Conservation (phyloP, 1,140 invertebrate genomes). For the Dinothrombium tinctorium region DNA sequence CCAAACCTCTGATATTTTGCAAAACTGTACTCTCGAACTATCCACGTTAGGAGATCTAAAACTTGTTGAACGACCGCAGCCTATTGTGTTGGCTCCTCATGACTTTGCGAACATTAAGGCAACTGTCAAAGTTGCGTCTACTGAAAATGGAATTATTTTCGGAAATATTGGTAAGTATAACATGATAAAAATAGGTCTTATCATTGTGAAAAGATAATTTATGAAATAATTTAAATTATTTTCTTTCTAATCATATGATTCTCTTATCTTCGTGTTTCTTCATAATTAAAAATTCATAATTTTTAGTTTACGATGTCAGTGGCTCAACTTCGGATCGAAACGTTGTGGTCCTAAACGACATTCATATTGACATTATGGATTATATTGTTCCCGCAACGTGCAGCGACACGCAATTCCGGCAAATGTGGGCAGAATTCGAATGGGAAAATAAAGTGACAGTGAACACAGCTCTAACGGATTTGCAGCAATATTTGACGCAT, state of each 20-base stretch:
- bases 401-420: constrained; percentile 79
- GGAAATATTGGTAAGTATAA: constrained; percentile 68
- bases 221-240: too few relatives aligned
- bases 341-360: constrained; percentile 94
- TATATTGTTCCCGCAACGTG: constrained; percentile 94
- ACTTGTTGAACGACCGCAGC: constrained; percentile 85
- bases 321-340: constrained; percentile 80
- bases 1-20: constrained; percentile 86
- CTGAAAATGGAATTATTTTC: constrained; percentile 98
- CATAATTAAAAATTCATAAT: constrained; percentile 9
- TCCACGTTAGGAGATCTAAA: constrained; percentile 91
- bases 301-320: constrained; percentile 69
- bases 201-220: too few relatives aligned
- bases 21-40: constrained; percentile 90
- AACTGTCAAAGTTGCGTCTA: constrained; percentile 81
- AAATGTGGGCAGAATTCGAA: constrained; percentile 99
- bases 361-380: constrained; percentile 99
- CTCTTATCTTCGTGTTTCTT: constrained; percentile 9
- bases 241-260: too few relatives aligned
- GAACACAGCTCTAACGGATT: constrained; percentile 73
- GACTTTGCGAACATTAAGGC: constrained; percentile 97
- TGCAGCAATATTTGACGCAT: constrained; percentile 77
- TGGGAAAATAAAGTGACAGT: constrained; percentile 99
- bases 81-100: constrained; percentile 76
- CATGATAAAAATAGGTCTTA: background rate